Percentiles rank a stretch among this genome's conserved stretches.
Conservation (phyloP, 2,888 invertebrate genomes). For the Drosophila macrospina region DNA sequence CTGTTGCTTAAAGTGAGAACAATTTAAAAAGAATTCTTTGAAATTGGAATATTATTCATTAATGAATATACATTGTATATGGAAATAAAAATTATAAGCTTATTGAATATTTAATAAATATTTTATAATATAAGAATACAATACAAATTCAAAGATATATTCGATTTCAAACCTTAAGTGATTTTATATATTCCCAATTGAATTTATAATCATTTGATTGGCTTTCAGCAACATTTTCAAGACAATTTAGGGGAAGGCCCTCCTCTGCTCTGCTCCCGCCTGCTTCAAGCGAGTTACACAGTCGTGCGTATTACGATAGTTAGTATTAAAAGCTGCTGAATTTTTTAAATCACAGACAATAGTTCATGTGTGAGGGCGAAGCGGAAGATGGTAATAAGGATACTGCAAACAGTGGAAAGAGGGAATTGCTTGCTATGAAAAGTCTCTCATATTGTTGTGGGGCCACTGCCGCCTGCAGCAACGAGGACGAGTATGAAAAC, state of each 20-base stretch:
- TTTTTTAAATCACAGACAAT: slow-evolving; percentile 59
- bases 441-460: slow-evolving; percentile 13
- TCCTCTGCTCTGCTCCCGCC: background rate
- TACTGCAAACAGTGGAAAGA: background rate
- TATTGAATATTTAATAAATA: too few species aligned
- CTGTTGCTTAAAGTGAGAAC: background rate
- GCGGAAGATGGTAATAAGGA: background rate
- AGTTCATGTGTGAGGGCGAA: slow-evolving; percentile 46
- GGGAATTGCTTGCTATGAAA: too few species aligned
- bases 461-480: slow-evolving; percentile 18
- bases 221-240: background rate
- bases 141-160: too few species aligned
- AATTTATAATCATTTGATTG: background rate
- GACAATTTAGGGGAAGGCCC: background rate
- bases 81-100: too few species aligned
- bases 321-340: slow-evolving; percentile 42
- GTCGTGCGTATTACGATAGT: background rate
- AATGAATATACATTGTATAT: too few species aligned
- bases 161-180: too few species aligned
- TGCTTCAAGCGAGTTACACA: slow-evolving; percentile 14
- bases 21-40: background rate
- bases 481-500: slow-evolving; percentile 11
- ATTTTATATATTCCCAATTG: too few species aligned
- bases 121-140: too few species aligned
- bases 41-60: background rate